These are phyloP conservation scores for Cerastoderma edule DNA, from an alignment of 2,888 invertebrate genomes.

Conservation along the genomic window DNA sequence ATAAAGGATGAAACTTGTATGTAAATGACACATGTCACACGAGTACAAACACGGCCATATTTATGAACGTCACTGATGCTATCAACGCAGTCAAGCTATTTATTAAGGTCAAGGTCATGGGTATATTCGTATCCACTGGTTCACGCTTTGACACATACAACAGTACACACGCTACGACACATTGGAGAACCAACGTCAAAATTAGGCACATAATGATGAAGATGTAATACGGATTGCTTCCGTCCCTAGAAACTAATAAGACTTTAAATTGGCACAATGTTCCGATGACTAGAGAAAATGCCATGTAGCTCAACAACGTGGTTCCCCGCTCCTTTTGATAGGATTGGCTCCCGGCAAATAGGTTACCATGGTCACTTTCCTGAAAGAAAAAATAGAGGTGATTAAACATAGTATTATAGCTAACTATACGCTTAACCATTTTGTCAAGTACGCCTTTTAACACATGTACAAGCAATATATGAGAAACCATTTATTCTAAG, in stretches of 20 bases:
- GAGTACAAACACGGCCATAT: slow-evolving; percentile 11
- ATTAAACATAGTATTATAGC: too few relatives aligned
- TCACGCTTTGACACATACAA: slow-evolving; percentile 1
- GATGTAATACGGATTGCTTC: not conserved
- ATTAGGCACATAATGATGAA: not conserved
- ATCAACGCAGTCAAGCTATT: slow-evolving; percentile 6
- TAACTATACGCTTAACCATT: too few relatives aligned
- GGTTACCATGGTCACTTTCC: too few relatives aligned
- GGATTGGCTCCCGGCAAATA: too few relatives aligned
- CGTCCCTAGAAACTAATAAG: not conserved
- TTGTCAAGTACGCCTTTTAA: too few relatives aligned
- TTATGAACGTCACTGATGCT: slow-evolving; percentile 16
- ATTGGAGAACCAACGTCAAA: slow-evolving; percentile 13
- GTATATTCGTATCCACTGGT: not conserved
- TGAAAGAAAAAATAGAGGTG: too few relatives aligned
- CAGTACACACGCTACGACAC: slow-evolving; percentile 3
- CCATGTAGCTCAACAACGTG: slow-evolving; percentile 15
- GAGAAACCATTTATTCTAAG: too few relatives aligned
- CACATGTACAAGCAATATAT: too few relatives aligned
- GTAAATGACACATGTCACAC: not conserved
- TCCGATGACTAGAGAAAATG: slow-evolving; percentile 14
- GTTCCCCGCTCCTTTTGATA: not conserved
- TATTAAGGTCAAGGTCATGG: not conserved
- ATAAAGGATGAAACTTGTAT: too few relatives aligned
- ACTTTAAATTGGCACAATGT: slow-evolving; percentile 18